Base-by-base conservation (phyloP, 2,888 invertebrate species). In the Anaspis maculata region DNA sequence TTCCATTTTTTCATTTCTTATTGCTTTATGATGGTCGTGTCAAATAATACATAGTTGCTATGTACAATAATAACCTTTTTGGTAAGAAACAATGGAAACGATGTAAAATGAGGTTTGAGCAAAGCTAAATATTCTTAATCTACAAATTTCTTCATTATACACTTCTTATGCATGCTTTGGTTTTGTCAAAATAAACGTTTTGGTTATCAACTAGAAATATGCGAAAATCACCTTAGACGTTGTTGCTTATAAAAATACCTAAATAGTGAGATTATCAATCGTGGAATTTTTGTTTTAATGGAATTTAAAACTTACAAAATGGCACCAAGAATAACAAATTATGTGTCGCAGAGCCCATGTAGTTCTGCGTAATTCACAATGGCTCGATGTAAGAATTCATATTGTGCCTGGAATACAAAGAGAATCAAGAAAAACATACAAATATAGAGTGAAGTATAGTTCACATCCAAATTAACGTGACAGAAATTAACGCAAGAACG, bases 371-470 rank as follows among this genome's bases (percentile, higher is more conserved):
- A 89, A 70, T 88, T 88, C 48, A 87, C 76, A 66, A 90, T 84
- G 64, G 88, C 89, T 70, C 89, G 83, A 72, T 91, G 86, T 55
- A 91, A 74, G 71, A 90, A 90, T 74, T 90, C 89, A 69, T 90
- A 91, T 70, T 90, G 90, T 66, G 84, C 79, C 89, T 90, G 71
- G 15, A 72, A 72, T 25, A 36, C 19, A 19, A 19, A 19, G 19
- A n/a, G n/a, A n/a, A n/a, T n/a, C n/a, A n/a, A n/a, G n/a, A n/a
- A n/a, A n/a, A n/a, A n/a, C n/a, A n/a, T n/a, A n/a, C n/a, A n/a
- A n/a, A n/a, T n/a, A n/a, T n/a, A n/a, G n/a, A n/a, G n/a, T n/a
- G n/a, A n/a, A n/a, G n/a, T n/a, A n/a, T n/a, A n/a, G n/a, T n/a
- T n/a, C n/a, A n/a, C n/a, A n/a, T n/a, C n/a, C n/a, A n/a, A n/a